Evolutionary conservation across 2,888 invertebrate genomes (phyloP), one percentile per base, ranked within the genome.

Genomic region (Mimumesa dahlbomi): DNA sequence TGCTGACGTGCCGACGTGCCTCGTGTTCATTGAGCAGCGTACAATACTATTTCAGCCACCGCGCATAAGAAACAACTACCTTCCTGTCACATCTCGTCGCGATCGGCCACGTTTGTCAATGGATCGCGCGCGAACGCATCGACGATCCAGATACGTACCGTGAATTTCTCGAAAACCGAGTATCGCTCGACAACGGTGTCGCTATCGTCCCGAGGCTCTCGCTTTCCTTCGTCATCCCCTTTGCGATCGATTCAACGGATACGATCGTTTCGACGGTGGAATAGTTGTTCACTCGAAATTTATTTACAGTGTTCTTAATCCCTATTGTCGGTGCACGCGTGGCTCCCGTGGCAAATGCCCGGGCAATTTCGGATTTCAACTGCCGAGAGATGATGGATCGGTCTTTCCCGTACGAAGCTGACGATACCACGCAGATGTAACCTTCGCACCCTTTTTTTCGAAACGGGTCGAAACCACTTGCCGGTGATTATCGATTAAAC

Each of bases 371-470:
- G 73, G 82, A 82, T 84, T 87, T 82, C 79, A 81, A 85, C 86
- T 87, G 86, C 86, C 87, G 83, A 81, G 80, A 83, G 82, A 89
- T 88, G 88, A 88, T 88, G 87, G 88, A 89, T 89, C 87, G 88
- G 81, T 79, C 86, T 86, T 88, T 87, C 87, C 87, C 88, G 82
- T 75, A 79, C 71, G 74, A 73, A 77, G 79, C 82, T 83, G 85
- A 86, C 85, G 86, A 88, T 88, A 87, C 87, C 84, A 83, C 84
- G 87, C 88, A 88, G 88, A 88, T 88, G 88, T 85, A 87, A 83
- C 85, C 80, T 79, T 79, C 83, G 82, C 84, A 81, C 83, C 85
- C 86, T 82, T 85, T 84, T 82, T 74, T 21, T 21, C 4, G 56
- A 40, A 46, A 19, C 67, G 65, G 74, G 73, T 75, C 76, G 75